Percentiles rank a stretch among this genome's conserved stretches.
Conservation (phyloP, 2,113 vertebrate species). For the Loxodonta africana region DNA sequence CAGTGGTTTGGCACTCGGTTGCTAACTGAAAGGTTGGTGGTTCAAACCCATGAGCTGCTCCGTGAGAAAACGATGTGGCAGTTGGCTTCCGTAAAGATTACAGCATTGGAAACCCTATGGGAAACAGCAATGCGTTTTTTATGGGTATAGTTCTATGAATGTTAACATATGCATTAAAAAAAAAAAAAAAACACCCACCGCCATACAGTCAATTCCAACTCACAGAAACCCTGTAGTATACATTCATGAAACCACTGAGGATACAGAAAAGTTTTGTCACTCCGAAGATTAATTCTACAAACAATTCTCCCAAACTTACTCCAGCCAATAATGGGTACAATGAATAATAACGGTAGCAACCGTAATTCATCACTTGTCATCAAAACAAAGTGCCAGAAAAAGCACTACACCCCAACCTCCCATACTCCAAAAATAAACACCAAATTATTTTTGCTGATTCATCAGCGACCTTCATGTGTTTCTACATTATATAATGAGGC, state of each 20-base stretch:
- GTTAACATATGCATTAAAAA: not conserved
- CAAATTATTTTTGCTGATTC: constrained; percentile 1
- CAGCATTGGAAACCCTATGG: not conserved
- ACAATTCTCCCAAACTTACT: not conserved
- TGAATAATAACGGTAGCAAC: not conserved
- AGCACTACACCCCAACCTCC: not conserved
- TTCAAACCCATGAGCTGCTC: too few species aligned
- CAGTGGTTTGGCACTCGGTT: not conserved
- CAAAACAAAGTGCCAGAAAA: not conserved
- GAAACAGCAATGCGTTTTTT: not conserved
- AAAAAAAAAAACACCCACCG: too few species aligned
- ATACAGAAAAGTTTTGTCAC: not conserved
- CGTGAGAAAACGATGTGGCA: too few species aligned
- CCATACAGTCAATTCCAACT: too few species aligned
- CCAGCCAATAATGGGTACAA: not conserved
- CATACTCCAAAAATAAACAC: not conserved
- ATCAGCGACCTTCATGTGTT: not conserved
- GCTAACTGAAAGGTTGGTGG: too few species aligned
- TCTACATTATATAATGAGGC: not conserved
- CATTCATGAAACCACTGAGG: not conserved
- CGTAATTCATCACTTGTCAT: not conserved
- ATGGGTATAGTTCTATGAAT: not conserved
- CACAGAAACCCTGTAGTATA: not conserved
- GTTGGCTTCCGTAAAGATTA: too few species aligned
- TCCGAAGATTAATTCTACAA: not conserved